These are phyloP conservation scores for Papilio polyxenes DNA, from an alignment of 1,140 invertebrate species.

Conservation along the genomic window DNA sequence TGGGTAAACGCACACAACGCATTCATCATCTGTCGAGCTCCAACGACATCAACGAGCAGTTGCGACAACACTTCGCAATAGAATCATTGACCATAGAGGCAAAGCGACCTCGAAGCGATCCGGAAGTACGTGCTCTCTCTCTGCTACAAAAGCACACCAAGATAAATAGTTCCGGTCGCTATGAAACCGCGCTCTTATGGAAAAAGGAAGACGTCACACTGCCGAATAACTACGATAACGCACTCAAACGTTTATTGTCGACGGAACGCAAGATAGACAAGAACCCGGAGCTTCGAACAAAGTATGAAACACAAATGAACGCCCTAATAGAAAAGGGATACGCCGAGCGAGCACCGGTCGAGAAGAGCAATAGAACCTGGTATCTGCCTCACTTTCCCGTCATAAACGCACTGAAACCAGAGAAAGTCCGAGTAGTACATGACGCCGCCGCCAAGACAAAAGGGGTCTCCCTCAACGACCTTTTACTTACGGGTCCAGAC, in stretches of 20 bases:
- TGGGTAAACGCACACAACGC: too few relatives aligned
- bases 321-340: constrained; percentile 39
- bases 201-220: constrained; percentile 31
- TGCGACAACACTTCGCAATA: not conserved
- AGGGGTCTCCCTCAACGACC: constrained; percentile 47
- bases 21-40: too few relatives aligned
- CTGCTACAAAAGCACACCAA: constrained; percentile 10
- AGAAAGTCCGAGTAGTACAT: constrained; percentile 38
- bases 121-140: not conserved
- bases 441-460: constrained; percentile 45
- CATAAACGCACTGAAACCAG: constrained; percentile 42
- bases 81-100: not conserved
- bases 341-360: constrained; percentile 1
- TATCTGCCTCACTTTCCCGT: constrained; percentile 54
- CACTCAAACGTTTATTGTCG: constrained; percentile 34
- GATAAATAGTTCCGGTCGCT: constrained; percentile 13
- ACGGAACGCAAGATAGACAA: constrained; percentile 43
- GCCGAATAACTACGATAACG: constrained; percentile 42
- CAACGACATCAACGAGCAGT: not conserved
- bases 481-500: constrained; percentile 52
- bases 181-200: constrained; percentile 42
- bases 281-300: constrained; percentile 25
- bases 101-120: not conserved
- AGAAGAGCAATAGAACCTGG: not conserved
- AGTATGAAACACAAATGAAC: constrained; percentile 41